Evolutionary conservation across 2,113 vertebrate genomes (phyloP).

Genomic region (Laticauda laticaudata): DNA sequence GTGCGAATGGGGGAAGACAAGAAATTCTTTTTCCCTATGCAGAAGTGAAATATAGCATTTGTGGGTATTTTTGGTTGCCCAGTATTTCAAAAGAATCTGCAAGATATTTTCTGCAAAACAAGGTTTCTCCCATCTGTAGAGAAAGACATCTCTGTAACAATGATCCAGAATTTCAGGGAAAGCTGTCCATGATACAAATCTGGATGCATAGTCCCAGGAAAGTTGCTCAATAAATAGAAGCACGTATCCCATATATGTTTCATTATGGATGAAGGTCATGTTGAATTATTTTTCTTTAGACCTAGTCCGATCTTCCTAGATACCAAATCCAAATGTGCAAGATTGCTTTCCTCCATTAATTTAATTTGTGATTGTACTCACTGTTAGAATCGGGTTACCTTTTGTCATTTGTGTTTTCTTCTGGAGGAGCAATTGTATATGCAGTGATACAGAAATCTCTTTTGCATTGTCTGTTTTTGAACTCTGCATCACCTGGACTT

Average conservation of each 20-base stretch:
- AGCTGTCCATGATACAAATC: not conserved
- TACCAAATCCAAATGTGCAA: not conserved
- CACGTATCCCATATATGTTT: not conserved
- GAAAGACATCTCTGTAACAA: not conserved
- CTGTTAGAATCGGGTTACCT: not conserved
- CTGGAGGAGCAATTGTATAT: not conserved
- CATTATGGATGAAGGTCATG: not conserved
- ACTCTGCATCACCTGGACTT: not conserved
- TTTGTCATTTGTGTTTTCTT: not conserved
- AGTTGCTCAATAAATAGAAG: not conserved
- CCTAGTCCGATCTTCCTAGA: too few species aligned
- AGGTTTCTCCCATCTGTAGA: not conserved
- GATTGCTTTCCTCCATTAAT: not conserved
- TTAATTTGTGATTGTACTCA: not conserved
- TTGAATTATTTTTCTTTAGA: not conserved
- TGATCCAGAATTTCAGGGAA: not conserved
- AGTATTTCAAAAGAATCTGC: not conserved
- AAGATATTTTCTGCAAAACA: constrained; percentile 7
- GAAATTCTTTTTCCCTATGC: constrained; percentile 1
- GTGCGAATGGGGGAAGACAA: not conserved
- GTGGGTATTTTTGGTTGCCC: not conserved
- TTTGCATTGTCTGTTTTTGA: not conserved
- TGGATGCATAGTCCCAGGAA: not conserved
- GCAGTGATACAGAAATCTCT: not conserved
- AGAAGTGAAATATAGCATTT: not conserved